These are phyloP conservation scores for Rhinoptilus africanus DNA, from an alignment of 2,113 vertebrate genomes.

Conservation along the genomic window DNA sequence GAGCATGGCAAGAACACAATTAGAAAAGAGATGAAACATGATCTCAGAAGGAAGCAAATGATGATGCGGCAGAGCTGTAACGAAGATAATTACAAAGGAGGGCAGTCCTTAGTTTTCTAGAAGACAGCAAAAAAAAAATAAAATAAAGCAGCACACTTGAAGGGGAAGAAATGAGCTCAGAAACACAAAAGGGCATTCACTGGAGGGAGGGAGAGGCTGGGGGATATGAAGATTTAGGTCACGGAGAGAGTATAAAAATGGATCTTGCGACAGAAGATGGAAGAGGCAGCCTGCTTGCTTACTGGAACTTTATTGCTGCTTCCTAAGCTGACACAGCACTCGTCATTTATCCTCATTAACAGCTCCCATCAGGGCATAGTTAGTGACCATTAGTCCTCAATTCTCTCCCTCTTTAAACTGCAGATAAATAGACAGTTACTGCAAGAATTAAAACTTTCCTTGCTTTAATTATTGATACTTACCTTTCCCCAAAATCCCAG, in stretches of 20 bases:
- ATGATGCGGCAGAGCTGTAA: background rate
- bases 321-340: background rate
- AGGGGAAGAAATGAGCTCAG: background rate
- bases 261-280: background rate
- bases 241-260: constrained; percentile 5
- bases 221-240: background rate
- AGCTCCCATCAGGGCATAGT: background rate
- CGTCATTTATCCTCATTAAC: constrained; percentile 33
- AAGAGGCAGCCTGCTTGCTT: background rate
- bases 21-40: background rate
- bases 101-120: background rate
- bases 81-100: background rate
- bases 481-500: background rate
- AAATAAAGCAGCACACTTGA: background rate
- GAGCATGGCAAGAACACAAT: background rate
- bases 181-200: background rate
- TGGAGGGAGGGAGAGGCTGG: background rate
- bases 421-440: background rate
- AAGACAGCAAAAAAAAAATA: background rate
- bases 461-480: background rate
- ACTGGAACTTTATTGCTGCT: background rate
- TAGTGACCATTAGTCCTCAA: background rate
- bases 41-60: background rate
- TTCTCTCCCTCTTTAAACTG: background rate
- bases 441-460: background rate